Percentiles rank a stretch among this genome's conserved stretches.
Conservation (phyloP, 2,888 invertebrate species). For the Amphipoea oculea region DNA sequence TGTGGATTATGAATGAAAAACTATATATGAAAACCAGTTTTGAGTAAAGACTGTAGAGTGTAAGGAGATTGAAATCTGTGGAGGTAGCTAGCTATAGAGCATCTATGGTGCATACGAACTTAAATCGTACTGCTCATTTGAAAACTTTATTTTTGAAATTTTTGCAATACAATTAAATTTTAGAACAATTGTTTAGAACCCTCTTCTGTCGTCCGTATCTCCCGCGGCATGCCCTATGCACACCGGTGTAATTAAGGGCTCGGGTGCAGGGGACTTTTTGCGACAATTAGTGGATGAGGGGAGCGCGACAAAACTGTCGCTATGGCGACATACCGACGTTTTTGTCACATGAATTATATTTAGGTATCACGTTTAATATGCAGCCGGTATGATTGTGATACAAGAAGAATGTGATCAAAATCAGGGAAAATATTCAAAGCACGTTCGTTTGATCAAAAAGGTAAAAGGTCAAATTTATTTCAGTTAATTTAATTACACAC, state of each 20-base stretch:
- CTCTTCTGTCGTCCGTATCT: conserved; percentile 20
- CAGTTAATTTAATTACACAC: not conserved
- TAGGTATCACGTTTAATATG: conserved; percentile 8
- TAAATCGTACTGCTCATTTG: conserved; percentile 17
- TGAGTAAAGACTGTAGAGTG: not conserved
- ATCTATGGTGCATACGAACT: not conserved
- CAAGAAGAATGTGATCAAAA: conserved; percentile 3
- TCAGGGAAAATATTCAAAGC: not conserved
- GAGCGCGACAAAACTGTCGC: conserved; percentile 59
- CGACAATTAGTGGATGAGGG: conserved; percentile 72
- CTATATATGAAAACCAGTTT: not conserved
- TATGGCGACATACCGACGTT: conserved; percentile 49
- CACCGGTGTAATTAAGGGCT: conserved; percentile 64
- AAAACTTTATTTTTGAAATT: not conserved
- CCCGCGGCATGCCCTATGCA: conserved; percentile 47
- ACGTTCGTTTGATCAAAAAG: not conserved
- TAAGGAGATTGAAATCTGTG: not conserved
- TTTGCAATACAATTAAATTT: conserved; percentile 31
- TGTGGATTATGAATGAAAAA: not conserved
- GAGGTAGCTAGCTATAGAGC: not conserved
- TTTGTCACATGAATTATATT: conserved; percentile 42
- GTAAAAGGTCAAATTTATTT: not conserved
- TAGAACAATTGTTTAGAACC: conserved; percentile 40
- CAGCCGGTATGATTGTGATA: not conserved
- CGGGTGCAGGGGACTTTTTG: conserved; percentile 68